Percentiles rank a stretch among this genome's conserved stretches.
Conservation (phyloP, 2,113 vertebrate genomes). For the Mastomys natalensis region DNA sequence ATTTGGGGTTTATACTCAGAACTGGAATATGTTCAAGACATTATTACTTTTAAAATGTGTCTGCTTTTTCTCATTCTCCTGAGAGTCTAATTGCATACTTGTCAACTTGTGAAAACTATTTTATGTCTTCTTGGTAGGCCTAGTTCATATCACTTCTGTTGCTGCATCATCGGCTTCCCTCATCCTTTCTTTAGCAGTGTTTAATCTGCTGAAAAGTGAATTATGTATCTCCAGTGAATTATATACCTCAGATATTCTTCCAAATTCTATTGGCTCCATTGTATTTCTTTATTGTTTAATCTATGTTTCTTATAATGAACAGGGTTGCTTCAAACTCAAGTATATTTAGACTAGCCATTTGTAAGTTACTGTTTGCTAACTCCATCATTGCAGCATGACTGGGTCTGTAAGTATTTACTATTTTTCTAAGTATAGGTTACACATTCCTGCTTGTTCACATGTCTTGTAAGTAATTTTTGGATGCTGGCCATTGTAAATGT, state of each 20-base stretch:
- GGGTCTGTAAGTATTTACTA: neutral
- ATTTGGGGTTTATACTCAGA: neutral
- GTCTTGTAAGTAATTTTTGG: neutral
- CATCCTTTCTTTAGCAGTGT: neutral
- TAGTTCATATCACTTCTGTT: neutral
- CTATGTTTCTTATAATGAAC: neutral
- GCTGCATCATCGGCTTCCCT: neutral
- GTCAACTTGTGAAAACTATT: neutral
- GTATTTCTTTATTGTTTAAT: neutral
- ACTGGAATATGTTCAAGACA: neutral
- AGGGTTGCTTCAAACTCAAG: neutral
- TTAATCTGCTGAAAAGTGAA: neutral
- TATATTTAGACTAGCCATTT: neutral
- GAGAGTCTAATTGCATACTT: neutral
- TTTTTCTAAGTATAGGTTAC: neutral
- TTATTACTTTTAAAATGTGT: neutral
- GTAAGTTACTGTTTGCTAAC: neutral
- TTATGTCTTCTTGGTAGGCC: neutral
- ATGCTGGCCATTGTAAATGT: neutral
- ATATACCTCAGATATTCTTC: neutral
- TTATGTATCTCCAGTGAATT: neutral
- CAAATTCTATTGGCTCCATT: neutral
- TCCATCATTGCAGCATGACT: neutral
- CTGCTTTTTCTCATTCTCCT: neutral
- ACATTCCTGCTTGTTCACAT: neutral